Base-by-base conservation (phyloP, 2,113 vertebrate species). In the Brienomyrus longianalis region DNA sequence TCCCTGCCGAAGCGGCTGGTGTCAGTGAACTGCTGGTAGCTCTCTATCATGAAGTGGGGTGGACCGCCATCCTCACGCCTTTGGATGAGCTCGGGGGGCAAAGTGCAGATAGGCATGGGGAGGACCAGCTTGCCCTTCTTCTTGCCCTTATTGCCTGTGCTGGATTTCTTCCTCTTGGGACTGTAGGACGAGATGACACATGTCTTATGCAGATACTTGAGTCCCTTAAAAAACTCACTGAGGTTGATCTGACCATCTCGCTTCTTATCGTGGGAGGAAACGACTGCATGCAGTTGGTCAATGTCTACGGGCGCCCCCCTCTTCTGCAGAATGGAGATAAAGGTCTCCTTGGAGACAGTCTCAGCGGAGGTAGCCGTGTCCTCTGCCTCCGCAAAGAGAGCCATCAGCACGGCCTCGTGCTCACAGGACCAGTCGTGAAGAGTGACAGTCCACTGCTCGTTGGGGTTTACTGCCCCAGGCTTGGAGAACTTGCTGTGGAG, bases 381-480 rank as follows among this genome's bases (percentile, higher is more conserved):
- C 5, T 54, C 90, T 9, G 84, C 50, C 5, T 47, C 77, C 0
- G 93, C 91, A 5, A 98, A 95, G 0, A 91, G 93, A 66, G 95
- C 92, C 1, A 90, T 90, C 23, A 99, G 93, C 13, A 91, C 90
- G 0, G 66, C 10, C 93, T 98, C 94, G 0, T 96, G 93, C 92
- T 97, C 97, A 2, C 94, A 0, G 0, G 97, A 97, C 98, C 98
- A 99, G 87, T 99, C 98, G 0, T 99, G 97, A 2, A 99, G 95
- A 62, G 91, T 95, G 83, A 98, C 88, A 2, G 95, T 95, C 97
- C 97, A 98, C 1, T n/a, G 87, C 0, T 94, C 95, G 83, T 94
- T 96, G 3, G 90, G 94, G 8, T 94, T 91, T 39, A 95, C 85
- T 21, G 2, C 91, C 2, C 88, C 93, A 1, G 94, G 89, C 39